A percentile compares a stretch with the other conserved stretches of the same genome.
These are phyloP conservation scores for Rachycentron canadum DNA, from an alignment of 2,797 vertebrate species.

Conservation along the genomic window DNA sequence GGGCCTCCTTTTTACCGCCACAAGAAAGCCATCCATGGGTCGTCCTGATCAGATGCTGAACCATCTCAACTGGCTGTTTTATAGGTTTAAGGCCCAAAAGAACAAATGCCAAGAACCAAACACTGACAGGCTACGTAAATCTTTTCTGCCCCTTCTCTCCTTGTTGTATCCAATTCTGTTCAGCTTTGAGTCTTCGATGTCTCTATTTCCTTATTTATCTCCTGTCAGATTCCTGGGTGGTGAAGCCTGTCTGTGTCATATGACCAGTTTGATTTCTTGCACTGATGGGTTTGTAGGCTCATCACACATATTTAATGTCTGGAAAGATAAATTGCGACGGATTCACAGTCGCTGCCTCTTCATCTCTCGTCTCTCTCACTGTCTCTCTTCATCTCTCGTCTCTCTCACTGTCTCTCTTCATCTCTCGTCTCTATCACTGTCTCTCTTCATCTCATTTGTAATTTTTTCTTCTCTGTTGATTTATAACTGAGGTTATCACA, in stretches of 20 bases:
- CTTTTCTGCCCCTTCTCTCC: neutral
- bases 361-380: slow-evolving; percentile 20
- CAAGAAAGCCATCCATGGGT: neutral
- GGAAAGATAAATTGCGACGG: slow-evolving; percentile 20
- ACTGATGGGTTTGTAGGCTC: slow-evolving; percentile 2
- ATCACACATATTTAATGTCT: slow-evolving; percentile 14
- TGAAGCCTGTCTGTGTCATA: neutral
- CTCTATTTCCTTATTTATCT: neutral
- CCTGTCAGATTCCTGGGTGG: neutral
- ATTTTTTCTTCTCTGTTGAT: slow-evolving; percentile 13
- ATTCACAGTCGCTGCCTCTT: neutral
- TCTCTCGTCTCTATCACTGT: neutral
- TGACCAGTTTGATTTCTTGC: slow-evolving; percentile 8
- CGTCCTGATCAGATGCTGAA: slow-evolving; percentile 1
- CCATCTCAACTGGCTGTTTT: neutral
- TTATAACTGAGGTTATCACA: slow-evolving; percentile 45
- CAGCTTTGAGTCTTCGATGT: neutral
- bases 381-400: neutral
- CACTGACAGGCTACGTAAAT: neutral
- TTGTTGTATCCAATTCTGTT: too few species aligned
- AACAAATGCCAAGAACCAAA: too few species aligned
- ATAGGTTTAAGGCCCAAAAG: too few species aligned
- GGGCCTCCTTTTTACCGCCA: neutral
- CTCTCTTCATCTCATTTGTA: neutral
- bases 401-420: too few species aligned